Evolutionary conservation across 2,797 vertebrate species (phyloP).

Genomic region (Etheostoma perlongum): DNA sequence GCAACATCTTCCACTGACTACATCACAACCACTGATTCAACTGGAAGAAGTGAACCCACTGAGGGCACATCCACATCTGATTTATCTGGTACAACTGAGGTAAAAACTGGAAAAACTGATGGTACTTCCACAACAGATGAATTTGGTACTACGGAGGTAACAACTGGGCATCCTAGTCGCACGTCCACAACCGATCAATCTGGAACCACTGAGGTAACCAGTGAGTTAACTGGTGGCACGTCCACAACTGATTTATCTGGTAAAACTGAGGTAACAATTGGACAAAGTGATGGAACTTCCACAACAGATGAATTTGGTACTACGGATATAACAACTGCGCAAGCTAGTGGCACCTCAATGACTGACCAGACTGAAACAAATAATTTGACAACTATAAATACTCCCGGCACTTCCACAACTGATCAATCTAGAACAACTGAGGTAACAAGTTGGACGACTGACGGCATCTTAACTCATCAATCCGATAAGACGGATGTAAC

Average conservation of each 20-base stretch:
- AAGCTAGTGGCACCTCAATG: background rate
- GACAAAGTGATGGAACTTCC: no score
- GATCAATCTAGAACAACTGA: background rate
- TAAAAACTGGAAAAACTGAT: background rate
- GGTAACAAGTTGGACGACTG: background rate
- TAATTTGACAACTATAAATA: background rate
- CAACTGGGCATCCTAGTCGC: no score
- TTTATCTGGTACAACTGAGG: background rate
- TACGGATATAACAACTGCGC: no score
- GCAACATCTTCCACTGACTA: no score
- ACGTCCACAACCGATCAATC: no score
- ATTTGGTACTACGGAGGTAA: no score
- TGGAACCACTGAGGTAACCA: no score
- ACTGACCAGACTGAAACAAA: background rate
- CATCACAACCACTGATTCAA: no score
- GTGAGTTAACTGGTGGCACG: background rate
- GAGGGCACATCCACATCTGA: background rate
- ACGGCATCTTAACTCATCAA: background rate
- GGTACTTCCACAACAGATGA: no score
- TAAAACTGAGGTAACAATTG: background rate
- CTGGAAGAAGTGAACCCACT: no score
- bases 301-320: no score
- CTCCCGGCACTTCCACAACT: background rate
- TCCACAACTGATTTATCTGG: background rate
- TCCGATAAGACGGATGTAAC: background rate